phyloP scores from a whole-genome alignment of 2,888 invertebrate genomes.

The Cerceris ruficornis region DNA sequence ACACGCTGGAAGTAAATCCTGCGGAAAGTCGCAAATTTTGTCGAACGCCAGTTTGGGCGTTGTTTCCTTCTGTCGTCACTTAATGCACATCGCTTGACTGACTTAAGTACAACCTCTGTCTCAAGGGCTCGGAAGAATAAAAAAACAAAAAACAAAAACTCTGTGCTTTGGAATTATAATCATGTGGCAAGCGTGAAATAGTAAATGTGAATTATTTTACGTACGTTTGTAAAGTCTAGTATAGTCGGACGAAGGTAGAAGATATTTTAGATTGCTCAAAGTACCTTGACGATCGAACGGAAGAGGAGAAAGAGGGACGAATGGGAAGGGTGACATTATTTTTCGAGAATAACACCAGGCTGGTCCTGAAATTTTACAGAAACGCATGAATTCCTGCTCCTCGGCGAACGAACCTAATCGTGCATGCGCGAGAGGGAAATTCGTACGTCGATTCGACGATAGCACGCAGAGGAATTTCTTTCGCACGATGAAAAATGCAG shows the following conservation, averaged over 20 bases:
- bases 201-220: constrained; percentile 48
- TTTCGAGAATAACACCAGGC: constrained; percentile 47
- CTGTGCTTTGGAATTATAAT: constrained; percentile 61
- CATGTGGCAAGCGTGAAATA: constrained; percentile 60
- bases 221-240: constrained; percentile 30
- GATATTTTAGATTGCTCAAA: constrained; percentile 46
- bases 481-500: background rate
- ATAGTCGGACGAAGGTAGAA: constrained; percentile 7
- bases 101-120: constrained; percentile 69
- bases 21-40: constrained; percentile 62
- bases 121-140: constrained; percentile 45
- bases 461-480: background rate
- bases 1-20: constrained; percentile 56
- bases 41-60: constrained; percentile 66
- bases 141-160: constrained; percentile 26
- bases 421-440: constrained; percentile 12
- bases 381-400: constrained; percentile 4
- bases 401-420: constrained; percentile 15
- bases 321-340: constrained; percentile 46
- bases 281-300: constrained; percentile 20
- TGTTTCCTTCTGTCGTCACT: constrained; percentile 72
- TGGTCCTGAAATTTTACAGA: constrained; percentile 40
- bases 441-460: background rate
- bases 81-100: constrained; percentile 73
- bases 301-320: background rate